Conservation (phyloP, 2,888 invertebrate species). For the Fabriciana adippe region DNA sequence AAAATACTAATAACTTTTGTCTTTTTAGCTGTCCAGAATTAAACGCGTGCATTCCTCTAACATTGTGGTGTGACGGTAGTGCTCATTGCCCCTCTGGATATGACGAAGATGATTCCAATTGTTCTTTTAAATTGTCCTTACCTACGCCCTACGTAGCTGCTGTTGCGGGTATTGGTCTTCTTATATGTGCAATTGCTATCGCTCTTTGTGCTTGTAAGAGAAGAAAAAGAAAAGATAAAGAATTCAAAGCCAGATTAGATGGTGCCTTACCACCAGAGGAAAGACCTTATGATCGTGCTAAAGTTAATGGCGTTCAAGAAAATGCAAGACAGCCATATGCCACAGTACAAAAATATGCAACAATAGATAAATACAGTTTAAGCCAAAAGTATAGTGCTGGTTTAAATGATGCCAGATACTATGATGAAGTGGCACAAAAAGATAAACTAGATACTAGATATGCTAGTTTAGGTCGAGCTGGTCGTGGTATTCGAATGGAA, state of each 20-base stretch:
- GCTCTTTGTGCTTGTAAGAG: constrained; percentile 84
- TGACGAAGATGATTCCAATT: constrained; percentile 90
- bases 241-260: constrained; percentile 83
- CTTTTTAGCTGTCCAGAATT: constrained; percentile 88
- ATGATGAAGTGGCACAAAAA: constrained; percentile 78
- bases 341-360: constrained; percentile 79
- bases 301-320: constrained; percentile 75
- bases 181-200: constrained; percentile 81
- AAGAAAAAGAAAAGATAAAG: constrained; percentile 82
- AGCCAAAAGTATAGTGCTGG: constrained; percentile 81
- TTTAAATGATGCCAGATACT: constrained; percentile 78
- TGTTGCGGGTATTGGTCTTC: constrained; percentile 84
- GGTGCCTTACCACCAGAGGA: constrained; percentile 82
- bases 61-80: constrained; percentile 91
- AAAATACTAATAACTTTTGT: constrained; percentile 31
- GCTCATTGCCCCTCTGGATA: constrained; percentile 91
- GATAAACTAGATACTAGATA: constrained; percentile 79
- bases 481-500: constrained; percentile 67
- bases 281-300: constrained; percentile 83
- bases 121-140: constrained; percentile 86
- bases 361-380: constrained; percentile 79
- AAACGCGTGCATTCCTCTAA: constrained; percentile 89
- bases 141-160: constrained; percentile 86
- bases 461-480: constrained; percentile 74
- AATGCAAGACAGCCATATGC: constrained; percentile 67